phyloP scores from a whole-genome alignment of 2,888 invertebrate genomes.

The Eulithis testata region DNA sequence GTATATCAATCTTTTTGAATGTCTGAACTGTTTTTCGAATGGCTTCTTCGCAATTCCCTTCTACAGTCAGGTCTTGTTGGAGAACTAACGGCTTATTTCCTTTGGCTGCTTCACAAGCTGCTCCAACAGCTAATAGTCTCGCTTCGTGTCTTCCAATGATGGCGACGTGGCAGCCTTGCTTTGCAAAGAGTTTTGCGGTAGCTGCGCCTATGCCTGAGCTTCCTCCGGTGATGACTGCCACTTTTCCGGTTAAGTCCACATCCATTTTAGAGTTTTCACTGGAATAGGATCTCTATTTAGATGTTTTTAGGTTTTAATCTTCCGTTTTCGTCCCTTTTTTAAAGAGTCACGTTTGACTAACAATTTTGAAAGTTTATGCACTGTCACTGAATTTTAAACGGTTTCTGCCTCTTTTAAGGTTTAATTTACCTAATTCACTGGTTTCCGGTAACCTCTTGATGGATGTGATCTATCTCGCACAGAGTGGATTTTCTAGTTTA shows the following conservation, averaged over 20 bases:
- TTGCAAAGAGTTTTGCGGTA: conserved; percentile 62
- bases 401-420: background rate
- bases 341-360: background rate
- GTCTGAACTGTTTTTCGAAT: conserved; percentile 58
- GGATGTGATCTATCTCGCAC: too few relatives aligned
- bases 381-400: background rate
- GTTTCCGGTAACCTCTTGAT: background rate
- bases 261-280: conserved; percentile 1
- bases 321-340: background rate
- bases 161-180: conserved; percentile 56
- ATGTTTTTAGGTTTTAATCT: background rate
- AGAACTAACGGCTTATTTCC: conserved; percentile 57
- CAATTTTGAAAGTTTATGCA: background rate
- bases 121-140: conserved; percentile 55
- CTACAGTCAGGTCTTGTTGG: conserved; percentile 55
- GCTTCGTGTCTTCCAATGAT: conserved; percentile 62
- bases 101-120: conserved; percentile 51
- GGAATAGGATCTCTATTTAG: conserved; percentile 1
- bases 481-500: background rate
- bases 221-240: conserved; percentile 64
- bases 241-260: conserved; percentile 63
- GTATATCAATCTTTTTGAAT: conserved; percentile 57
- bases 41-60: conserved; percentile 59
- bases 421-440: background rate
- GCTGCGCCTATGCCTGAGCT: conserved; percentile 71